Base-by-base conservation (phyloP, 2,797 vertebrate genomes). In the Paguma larvata region DNA sequence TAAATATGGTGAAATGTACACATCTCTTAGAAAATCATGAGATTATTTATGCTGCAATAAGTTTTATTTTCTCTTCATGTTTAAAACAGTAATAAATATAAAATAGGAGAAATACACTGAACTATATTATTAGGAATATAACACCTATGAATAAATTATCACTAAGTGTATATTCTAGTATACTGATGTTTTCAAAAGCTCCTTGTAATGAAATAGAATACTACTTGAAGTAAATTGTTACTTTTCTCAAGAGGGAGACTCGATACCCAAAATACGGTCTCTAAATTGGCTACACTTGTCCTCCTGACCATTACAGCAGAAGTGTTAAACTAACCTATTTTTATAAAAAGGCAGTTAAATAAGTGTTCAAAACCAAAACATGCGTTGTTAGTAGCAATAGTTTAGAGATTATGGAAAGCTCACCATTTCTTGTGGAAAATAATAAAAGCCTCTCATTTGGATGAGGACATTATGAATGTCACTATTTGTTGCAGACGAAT, bases 1-100 rank as follows among this genome's bases (percentile, higher is more conserved):
- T 51, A 95, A 95, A 62, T 72, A 80, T 59, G 46, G 38, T 68
- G 46, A 92, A 95, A 82, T 63, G 30, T 72, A 41, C 12, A 82
- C 23, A 44, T 18, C 0, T 89, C 51, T 92, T 56, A 88, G 56
- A 89, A 93, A 89, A 91, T 46, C 15, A 46, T 70, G 11, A 94
- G 53, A 62, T 46, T 73, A 84, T 92, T 56, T 93, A 32, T 73
- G 14, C 15, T 53, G 5, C 8, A 95, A 16, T 85, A 91, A 93
- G 6, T 88, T 97, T 72, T 38, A 44, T 51, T 92, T 51, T 12
- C 10, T 38, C 38, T 94, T 85, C 18, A 21, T 70, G 44, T 62
- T 59, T 87, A 56, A 86, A 93, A 73, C 2, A 21, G 30, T 65
- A 72, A 56, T 44, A 93, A 70, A 77, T 53, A 1, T 73, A 25